A percentile compares a stretch with the other conserved stretches of the same genome.
phyloP scores from a whole-genome alignment of 2,113 vertebrate species.

The Cryptoleucopteryx plumbea region DNA sequence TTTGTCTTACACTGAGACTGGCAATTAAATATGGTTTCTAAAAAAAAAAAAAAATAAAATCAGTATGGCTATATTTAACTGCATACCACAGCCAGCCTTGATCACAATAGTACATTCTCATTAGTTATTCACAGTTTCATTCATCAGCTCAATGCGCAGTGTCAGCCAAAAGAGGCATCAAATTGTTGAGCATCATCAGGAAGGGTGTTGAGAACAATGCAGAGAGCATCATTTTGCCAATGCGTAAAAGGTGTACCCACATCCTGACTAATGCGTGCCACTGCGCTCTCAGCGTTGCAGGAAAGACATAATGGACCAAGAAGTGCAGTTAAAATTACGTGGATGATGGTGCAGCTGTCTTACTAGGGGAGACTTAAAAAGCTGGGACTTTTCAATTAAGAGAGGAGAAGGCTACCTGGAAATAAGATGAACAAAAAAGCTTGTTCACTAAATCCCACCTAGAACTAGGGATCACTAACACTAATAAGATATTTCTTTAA shows the following conservation, averaged over 20 bases:
- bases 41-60: background rate
- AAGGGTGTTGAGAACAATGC: background rate
- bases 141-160: background rate
- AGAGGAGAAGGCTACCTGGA: background rate
- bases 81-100: background rate
- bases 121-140: slow-evolving; percentile 9
- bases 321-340: background rate
- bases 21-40: background rate
- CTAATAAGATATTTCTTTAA: background rate
- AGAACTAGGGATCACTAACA: background rate
- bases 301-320: background rate
- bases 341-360: background rate
- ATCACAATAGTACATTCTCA: background rate
- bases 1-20: background rate
- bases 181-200: background rate
- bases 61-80: background rate
- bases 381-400: background rate
- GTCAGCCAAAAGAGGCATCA: background rate
- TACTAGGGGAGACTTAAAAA: background rate
- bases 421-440: background rate
- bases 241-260: background rate
- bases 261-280: background rate
- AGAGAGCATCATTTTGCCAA: background rate
- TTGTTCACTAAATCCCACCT: background rate
- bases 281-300: background rate